phyloP scores from a whole-genome alignment of 2,113 vertebrate genomes.

The Dipodomys spectabilis region DNA sequence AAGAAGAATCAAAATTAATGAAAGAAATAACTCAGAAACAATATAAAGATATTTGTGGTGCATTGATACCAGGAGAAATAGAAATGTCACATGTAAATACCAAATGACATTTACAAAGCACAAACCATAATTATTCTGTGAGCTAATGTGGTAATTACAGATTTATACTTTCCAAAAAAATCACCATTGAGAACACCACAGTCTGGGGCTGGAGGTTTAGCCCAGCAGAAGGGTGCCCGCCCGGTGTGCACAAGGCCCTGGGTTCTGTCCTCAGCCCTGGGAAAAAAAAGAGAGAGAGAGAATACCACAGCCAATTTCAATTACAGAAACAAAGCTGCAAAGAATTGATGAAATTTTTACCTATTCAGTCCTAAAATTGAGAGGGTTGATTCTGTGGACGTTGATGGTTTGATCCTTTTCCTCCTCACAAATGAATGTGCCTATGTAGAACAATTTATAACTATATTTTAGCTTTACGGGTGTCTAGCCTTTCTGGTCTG shows the following conservation, averaged over 20 bases:
- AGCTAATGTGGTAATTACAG: slow-evolving; percentile 70
- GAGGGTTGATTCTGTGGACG: background rate
- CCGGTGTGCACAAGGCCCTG: no score
- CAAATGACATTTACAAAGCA: slow-evolving; percentile 79
- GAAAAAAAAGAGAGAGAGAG: no score
- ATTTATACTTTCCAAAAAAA: slow-evolving; percentile 67
- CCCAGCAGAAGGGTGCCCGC: no score
- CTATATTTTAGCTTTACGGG: background rate
- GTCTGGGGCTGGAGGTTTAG: background rate
- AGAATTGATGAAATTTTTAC: slow-evolving; percentile 41
- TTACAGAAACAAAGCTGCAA: slow-evolving; percentile 10
- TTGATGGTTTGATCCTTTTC: background rate
- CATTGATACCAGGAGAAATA: slow-evolving; percentile 56
- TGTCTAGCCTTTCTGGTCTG: background rate
- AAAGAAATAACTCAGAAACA: slow-evolving; percentile 65
- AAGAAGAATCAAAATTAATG: slow-evolving; percentile 62
- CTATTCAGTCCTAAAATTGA: slow-evolving; percentile 18
- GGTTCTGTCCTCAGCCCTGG: no score
- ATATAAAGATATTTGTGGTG: slow-evolving; percentile 50
- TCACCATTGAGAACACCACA: slow-evolving; percentile 61
- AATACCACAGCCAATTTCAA: slow-evolving; percentile 57
- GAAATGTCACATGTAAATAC: slow-evolving; percentile 66
- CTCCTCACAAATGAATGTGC: slow-evolving; percentile 25
- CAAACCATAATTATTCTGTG: slow-evolving; percentile 60
- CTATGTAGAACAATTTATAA: background rate